Evolutionary conservation across 2,888 invertebrate genomes (phyloP).

Genomic region (Drosophila antonietae): DNA sequence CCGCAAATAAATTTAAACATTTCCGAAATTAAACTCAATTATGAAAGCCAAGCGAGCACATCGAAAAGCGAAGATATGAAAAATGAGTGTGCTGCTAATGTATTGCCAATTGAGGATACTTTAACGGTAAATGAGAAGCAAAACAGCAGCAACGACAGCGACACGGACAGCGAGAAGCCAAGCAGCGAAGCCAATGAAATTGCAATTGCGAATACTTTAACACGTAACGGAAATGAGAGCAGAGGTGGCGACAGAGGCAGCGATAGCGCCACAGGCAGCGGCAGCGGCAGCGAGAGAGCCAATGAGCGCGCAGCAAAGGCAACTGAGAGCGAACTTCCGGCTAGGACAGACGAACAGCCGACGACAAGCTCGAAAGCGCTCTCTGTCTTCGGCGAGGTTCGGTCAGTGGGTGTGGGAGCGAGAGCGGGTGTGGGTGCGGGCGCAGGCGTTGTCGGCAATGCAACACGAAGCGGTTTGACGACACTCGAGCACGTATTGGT

Average conservation of each 20-base stretch:
- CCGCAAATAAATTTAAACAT: constrained; percentile 79
- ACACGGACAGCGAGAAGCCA: constrained; percentile 1
- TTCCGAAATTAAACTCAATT: constrained; percentile 77
- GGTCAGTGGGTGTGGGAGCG: constrained; percentile 36
- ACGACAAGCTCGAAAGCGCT: constrained; percentile 71
- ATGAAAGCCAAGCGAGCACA: constrained; percentile 55
- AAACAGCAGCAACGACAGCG: neutral
- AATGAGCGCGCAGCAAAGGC: constrained; percentile 32
- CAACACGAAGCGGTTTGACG: constrained; percentile 76
- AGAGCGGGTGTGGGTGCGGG: constrained; percentile 21
- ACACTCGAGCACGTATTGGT: constrained; percentile 88
- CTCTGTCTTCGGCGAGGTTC: constrained; percentile 80
- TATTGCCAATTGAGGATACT: constrained; percentile 40
- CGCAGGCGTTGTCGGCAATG: constrained; percentile 38
- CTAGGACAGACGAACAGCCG: constrained; percentile 56
- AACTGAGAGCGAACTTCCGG: constrained; percentile 60
- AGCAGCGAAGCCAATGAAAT: constrained; percentile 7
- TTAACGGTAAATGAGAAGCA: constrained; percentile 1
- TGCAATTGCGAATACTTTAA: constrained; percentile 47
- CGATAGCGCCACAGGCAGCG: neutral
- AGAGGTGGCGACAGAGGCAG: neutral
- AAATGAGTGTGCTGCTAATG: constrained; percentile 1
- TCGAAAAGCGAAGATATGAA: neutral
- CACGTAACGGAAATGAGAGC: constrained; percentile 41
- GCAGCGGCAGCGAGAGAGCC: constrained; percentile 1